phyloP scores from a whole-genome alignment of 2,797 vertebrate species.

The Pachyuromys duprasi region DNA sequence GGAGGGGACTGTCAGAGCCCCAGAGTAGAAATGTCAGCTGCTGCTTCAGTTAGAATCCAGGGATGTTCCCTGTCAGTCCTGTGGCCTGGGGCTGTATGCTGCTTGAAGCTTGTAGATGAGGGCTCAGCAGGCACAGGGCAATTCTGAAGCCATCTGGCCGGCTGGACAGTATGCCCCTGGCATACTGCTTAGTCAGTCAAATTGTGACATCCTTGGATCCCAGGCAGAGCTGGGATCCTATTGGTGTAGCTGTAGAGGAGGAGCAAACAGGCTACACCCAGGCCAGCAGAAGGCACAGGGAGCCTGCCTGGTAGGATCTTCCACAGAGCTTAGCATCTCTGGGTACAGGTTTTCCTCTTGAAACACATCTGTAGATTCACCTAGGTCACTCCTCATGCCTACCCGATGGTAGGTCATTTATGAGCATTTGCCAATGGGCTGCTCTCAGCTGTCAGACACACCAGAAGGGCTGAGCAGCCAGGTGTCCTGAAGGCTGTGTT shows the following conservation, averaged over 20 bases:
- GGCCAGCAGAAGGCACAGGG: not conserved
- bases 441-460: not conserved
- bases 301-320: not conserved
- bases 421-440: not conserved
- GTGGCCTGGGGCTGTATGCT: not conserved
- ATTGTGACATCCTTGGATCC: slow-evolving; percentile 44
- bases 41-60: not conserved
- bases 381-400: not conserved
- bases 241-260: not conserved
- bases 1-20: not conserved
- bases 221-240: not conserved
- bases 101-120: not conserved
- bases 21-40: not conserved
- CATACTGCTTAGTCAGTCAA: slow-evolving; percentile 66
- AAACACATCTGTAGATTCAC: not conserved
- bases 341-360: not conserved
- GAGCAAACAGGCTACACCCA: not conserved
- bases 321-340: not conserved
- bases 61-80: not conserved
- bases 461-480: not conserved
- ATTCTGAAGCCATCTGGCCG: slow-evolving; percentile 29
- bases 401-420: not conserved
- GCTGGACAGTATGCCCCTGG: slow-evolving; percentile 56
- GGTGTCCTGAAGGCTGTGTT: not conserved
- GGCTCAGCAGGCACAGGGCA: not conserved